A percentile compares a stretch with the other conserved stretches of the same genome.
Conservation (phyloP, 2,797 vertebrate species). For the Manis pentadactyla region DNA sequence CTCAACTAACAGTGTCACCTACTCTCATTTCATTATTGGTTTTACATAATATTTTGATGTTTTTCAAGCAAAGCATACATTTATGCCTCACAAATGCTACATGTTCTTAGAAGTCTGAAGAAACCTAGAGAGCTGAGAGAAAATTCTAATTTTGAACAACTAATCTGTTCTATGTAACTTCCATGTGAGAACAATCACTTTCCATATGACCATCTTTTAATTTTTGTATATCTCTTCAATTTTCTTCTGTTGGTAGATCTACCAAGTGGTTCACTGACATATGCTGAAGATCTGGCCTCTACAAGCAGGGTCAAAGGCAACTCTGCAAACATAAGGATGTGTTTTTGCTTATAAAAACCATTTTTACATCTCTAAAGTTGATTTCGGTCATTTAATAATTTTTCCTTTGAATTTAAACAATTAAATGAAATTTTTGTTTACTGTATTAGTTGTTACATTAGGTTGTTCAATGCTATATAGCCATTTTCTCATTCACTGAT, state of each 20-base stretch:
- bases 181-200: not conserved
- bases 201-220: not conserved
- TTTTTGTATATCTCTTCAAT: not conserved
- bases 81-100: not conserved
- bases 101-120: not conserved
- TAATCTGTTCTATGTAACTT: not conserved
- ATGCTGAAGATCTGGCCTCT: constrained; percentile 91
- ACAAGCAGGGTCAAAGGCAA: constrained; percentile 94
- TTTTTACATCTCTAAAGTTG: not conserved
- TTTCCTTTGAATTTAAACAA: not conserved
- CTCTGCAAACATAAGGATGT: constrained; percentile 92
- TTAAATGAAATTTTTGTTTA: not conserved
- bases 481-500: not conserved
- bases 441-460: not conserved
- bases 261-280: constrained; percentile 89
- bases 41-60: constrained; percentile 6
- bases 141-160: not conserved
- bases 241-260: constrained; percentile 85
- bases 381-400: not conserved
- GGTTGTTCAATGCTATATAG: not conserved
- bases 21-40: not conserved
- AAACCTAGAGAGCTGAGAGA: not conserved
- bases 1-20: not conserved
- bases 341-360: not conserved
- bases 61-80: not conserved